Evolutionary conservation across 2,113 vertebrate species (phyloP).

Genomic region (Tringa solitaria): DNA sequence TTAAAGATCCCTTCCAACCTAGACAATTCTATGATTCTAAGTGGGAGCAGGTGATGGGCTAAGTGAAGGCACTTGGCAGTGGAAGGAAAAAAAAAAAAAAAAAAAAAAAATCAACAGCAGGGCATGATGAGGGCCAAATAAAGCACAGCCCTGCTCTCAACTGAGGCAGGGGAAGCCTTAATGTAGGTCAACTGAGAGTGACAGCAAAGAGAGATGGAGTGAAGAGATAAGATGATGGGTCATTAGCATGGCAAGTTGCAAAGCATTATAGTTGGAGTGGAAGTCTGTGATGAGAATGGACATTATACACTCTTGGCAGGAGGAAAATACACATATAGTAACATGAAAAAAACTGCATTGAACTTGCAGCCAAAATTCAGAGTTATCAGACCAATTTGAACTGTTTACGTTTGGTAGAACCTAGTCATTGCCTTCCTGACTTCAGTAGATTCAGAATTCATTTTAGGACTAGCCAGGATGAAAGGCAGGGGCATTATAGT

Average conservation of each 20-base stretch:
- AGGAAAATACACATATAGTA: neutral
- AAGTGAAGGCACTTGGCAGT: neutral
- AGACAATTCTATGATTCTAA: too few species aligned
- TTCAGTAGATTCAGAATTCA: neutral
- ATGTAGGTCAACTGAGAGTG: neutral
- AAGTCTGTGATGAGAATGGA: neutral
- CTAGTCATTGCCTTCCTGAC: neutral
- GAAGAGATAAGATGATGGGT: neutral
- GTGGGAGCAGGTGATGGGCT: neutral
- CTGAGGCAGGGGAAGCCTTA: neutral
- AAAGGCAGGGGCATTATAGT: neutral
- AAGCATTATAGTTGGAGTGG: accelerated
- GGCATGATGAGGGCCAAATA: neutral
- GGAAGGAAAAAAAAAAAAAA: too few species aligned
- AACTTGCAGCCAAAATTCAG: neutral
- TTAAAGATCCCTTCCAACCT: too few species aligned
- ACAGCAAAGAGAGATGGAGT: neutral
- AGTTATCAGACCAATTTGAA: neutral
- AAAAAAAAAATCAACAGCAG: too few species aligned
- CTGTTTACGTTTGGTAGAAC: neutral
- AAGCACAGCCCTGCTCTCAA: accelerated
- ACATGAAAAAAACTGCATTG: neutral
- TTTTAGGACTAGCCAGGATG: neutral
- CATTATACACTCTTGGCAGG: too few species aligned
- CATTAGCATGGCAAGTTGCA: accelerated